phyloP scores from a whole-genome alignment of 2,888 invertebrate genomes.

The Temnothorax ravouxi region DNA sequence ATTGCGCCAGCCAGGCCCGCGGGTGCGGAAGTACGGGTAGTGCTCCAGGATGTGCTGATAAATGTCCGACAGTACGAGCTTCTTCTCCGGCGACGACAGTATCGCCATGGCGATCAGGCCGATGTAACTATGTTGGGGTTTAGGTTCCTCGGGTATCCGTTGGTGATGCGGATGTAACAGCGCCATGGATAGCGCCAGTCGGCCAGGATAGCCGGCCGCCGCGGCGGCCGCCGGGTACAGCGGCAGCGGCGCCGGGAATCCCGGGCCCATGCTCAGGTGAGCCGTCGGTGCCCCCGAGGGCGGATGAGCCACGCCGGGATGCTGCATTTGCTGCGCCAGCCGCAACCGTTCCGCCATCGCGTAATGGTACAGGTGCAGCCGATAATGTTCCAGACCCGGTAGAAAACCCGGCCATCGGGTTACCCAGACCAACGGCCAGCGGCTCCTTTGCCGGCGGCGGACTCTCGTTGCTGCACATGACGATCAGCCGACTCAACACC shows the following conservation, averaged over 20 bases:
- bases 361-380: constrained; percentile 95
- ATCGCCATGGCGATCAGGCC: constrained; percentile 99
- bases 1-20: constrained; percentile 99
- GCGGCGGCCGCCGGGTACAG: constrained; percentile 87
- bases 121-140: constrained; percentile 99
- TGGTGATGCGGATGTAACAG: constrained; percentile 89
- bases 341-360: constrained; percentile 94
- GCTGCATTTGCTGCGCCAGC: constrained; percentile 86
- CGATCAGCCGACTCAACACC: neutral
- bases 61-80: constrained; percentile 98
- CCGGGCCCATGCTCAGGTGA: constrained; percentile 79
- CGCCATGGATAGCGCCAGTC: constrained; percentile 91
- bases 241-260: constrained; percentile 89
- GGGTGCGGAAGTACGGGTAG: constrained; percentile 98
- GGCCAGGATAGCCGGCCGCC: constrained; percentile 83
- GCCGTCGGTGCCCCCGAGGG: constrained; percentile 84
- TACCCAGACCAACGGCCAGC: constrained; percentile 80
- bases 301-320: constrained; percentile 81
- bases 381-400: constrained; percentile 92
- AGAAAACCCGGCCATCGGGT: constrained; percentile 83
- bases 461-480: constrained; percentile 86
- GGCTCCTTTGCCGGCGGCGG: constrained; percentile 82
- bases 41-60: constrained; percentile 99
- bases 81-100: constrained; percentile 95
- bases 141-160: constrained; percentile 95